Base-by-base conservation (phyloP, 23 tunicate genomes). In the Ascidia mentula region DNA sequence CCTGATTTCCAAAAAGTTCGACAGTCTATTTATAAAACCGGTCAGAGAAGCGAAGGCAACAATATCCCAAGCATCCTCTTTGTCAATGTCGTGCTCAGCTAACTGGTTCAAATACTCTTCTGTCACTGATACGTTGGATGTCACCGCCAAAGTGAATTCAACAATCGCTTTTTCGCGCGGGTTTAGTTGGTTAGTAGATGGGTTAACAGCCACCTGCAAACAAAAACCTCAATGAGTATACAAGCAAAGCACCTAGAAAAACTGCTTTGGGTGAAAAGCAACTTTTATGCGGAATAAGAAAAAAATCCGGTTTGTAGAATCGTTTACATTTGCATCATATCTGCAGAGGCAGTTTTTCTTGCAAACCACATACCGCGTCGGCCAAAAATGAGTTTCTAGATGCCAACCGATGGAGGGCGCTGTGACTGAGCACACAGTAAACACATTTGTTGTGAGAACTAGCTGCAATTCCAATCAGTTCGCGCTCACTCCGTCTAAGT, bases 41-140 rank as follows among this genome's bases (percentile, higher is more conserved):
- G 85, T 60, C 6, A 89, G 80, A 0, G 85, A 81, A 12, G 78
- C 84, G 20, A 89, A 30, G 13, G 95, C 81, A 30, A 76, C 89
- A 59, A 89, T 80, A 32, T 89, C 95, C 95, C 95, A 89, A 0
- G 85, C 89, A 40, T 84, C 89, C 32, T 84, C 95, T 61, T 38
- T 73, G 80, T 79, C 77, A 32, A 89, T 34, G 9, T 85, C 89
- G 46, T 84, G 85, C 35, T 79, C 69, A n/a, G 59, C 88, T 13
- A 89, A 76, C 1, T 73, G 39, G 34, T 18, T 34, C 31, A 89
- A 74, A 0, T 89, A 80, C 26, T 89, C 78, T 7, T 84, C 82
- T 15, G 83, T 77, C 22, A 84, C 61, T n/a, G 38, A 36, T n/a
- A 79, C 33, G 31, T 46, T 59, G 9, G 69, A 1, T 22, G 79